Conservation (phyloP, 1,140 invertebrate genomes). For the Philopotamus ludificatus region DNA sequence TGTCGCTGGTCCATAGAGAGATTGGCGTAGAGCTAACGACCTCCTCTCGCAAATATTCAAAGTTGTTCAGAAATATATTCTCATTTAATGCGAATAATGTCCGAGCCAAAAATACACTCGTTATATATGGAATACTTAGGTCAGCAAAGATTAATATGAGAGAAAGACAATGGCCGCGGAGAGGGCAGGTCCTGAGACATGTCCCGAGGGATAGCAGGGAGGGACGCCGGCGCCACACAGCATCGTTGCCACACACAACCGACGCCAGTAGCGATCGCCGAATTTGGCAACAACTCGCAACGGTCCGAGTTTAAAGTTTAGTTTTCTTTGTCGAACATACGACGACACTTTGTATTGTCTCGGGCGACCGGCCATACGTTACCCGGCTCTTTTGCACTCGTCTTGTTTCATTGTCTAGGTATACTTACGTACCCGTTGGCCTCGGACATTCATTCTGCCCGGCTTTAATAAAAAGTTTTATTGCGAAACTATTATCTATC, state of each 20-base stretch:
- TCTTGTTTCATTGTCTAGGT: conserved; percentile 18
- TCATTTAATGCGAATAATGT: too few species aligned
- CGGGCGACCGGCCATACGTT: conserved; percentile 24
- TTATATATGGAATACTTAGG: too few species aligned
- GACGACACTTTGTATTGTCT: conserved; percentile 30
- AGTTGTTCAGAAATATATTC: too few species aligned
- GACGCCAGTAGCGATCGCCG: conserved; percentile 1
- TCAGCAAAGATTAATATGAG: too few species aligned
- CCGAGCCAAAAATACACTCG: too few species aligned
- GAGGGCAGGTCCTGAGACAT: not conserved
- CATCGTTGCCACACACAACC: not conserved
- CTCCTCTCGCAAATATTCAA: too few species aligned
- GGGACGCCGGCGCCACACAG: not conserved
- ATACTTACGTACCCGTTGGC: not conserved
- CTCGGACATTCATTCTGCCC: conserved; percentile 1
- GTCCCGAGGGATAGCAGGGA: not conserved
- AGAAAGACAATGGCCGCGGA: too few species aligned
- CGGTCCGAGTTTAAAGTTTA: not conserved
- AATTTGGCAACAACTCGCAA: conserved; percentile 21
- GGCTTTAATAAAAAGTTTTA: conserved; percentile 30
- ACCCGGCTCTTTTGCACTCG: conserved; percentile 16
- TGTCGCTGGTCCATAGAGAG: too few species aligned
- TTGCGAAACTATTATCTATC: conserved; percentile 29
- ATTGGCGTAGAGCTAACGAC: too few species aligned
- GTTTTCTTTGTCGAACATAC: conserved; percentile 18